Evolutionary conservation across 2,113 vertebrate species (phyloP), one percentile per base, ranked within the genome.

Genomic region (Climacteris rufus): DNA sequence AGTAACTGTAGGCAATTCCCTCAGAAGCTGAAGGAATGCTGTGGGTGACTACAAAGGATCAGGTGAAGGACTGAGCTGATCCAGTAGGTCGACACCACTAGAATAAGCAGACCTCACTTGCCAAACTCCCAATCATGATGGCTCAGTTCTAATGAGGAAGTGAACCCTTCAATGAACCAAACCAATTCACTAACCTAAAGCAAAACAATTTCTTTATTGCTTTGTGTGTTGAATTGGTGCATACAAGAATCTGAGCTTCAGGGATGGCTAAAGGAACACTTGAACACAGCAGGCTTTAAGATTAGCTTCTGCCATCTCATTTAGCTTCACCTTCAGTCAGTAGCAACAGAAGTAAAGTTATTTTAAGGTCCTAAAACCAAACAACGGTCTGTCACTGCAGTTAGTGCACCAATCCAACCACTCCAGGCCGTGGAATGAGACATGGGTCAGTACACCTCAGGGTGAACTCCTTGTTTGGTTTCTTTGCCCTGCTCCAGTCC

Each of bases 111-210:
- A 21, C 17, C 69, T 64, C 40, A n/a, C 35, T 10, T 53, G 33
- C n/a, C 68, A 92, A 24, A 13, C 24, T 59, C 22, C 45, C n/a
- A 33, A 0, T 23, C 23, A 12, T 0, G 0, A 47, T 16, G 11
- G 49, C 72, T 61, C 44, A 66, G 23, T 33, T 61, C 30, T 23
- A 54, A 39, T 1, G 11, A 15, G 61, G 19, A 81, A n/a, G 12
- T 47, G 18, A n/a, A 72, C 8, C 24, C 39, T 68, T 72, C 44
- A 77, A 11, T 69, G 25, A 87, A 72, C 5, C 28, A 72, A 72
- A 72, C 9, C 4, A 50, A 54, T 42, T 82, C 54, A 60, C 24
- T 68, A 49, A 63, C 0, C 3, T 35, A 84, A 81, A 77, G n/a
- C 27, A 83, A 83, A 63, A 28, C 1, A 13, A 30, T 53, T 77